Evolutionary conservation across 2,888 invertebrate genomes (phyloP), one percentile per base, ranked within the genome.

Genomic region (Leucophenga montana): DNA sequence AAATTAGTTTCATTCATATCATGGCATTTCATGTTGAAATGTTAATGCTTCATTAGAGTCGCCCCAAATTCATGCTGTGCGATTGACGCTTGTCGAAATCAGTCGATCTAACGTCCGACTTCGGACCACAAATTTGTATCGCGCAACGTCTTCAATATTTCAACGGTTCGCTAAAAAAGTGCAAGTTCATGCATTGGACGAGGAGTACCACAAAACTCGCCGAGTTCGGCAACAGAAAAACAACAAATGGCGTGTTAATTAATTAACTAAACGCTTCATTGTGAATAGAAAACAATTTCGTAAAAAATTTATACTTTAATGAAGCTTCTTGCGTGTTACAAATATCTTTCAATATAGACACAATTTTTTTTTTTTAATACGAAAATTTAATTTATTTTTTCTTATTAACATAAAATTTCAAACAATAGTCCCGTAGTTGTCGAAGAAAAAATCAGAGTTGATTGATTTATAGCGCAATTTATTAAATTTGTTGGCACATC

Each of bases 1-100:
- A 57, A 57, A 57, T 57, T 57, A 57, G 57, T 57, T 57, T 57
- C n/a, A 57, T 57, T 57, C 57, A 57, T 57, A 27, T 57, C 57
- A 57, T 57, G 57, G 31, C 57, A 57, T 27, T 27, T 57, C 57
- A 57, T 57, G 54, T 13, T 54, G 54, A 54, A 20, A 18, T 54
- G 54, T 54, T 57, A 57, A 57, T 27, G 57, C 57, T 57, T 57
- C 57, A 57, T 57, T 57, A 57, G 39, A 39, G 57, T 27, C 57
- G 57, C 57, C 57, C 57, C 57, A 57, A 57, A 57, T 57, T 31
- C 27, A 27, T 22, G 39, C 39, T 39, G 39, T 39, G 39, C 39
- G 39, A 39, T 39, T 39, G 39, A 39, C 39, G 39, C 11, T 39
- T 39, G 39, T 39, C 39, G 39, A 39, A 39, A 11, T 39, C 39